Base-by-base conservation (phyloP, 1,140 invertebrate genomes). In the Magallana gigas region DNA sequence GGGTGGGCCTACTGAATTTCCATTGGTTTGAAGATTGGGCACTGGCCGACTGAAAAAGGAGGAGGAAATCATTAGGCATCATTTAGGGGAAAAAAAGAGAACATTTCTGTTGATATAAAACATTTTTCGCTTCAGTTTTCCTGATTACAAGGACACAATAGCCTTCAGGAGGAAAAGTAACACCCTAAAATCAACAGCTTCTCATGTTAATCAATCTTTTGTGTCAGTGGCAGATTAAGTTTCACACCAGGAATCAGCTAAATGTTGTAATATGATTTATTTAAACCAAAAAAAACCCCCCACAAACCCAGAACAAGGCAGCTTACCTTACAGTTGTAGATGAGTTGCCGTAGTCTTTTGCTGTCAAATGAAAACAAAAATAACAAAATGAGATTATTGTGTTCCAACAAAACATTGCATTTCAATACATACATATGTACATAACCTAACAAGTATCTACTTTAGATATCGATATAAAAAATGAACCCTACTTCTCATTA, bases 21-120 rank as follows among this genome's bases (percentile, higher is more conserved):
- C 92, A 85, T 91, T 92, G n/a, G 88, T 88, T 62, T 90, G 89
- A 14, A 87, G 89, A 5, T 9, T 57, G 84, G 86, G 12, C 84
- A 48, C 36, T 76, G 85, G 87, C 48, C 81, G 62, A 64, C 81
- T 68, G 58, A 71, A 83, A 83, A 83, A 18, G 14, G 14, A 56
- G 4, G 36, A 82, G 5, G 14, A 57, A 23, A 57, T 48, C 36
- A 48, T 23, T 57, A 56, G 7, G 14, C 16, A 7, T 71, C 18
- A 23, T 23, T 29, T 9, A 6, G 18, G 18, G 12, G 7, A 9
- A 36, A 71, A 71, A 36, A 29, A 8, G 4, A 2, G 1, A 3
- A 3, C 1, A 23, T 18, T 23, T 18, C 0, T 18, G 8, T 8
- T 29, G 23, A 18, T 23, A 23, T 23, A 18, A 16, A 8, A 23